phyloP scores from a whole-genome alignment of 2,888 invertebrate species.

The Pegoplata infirma region DNA sequence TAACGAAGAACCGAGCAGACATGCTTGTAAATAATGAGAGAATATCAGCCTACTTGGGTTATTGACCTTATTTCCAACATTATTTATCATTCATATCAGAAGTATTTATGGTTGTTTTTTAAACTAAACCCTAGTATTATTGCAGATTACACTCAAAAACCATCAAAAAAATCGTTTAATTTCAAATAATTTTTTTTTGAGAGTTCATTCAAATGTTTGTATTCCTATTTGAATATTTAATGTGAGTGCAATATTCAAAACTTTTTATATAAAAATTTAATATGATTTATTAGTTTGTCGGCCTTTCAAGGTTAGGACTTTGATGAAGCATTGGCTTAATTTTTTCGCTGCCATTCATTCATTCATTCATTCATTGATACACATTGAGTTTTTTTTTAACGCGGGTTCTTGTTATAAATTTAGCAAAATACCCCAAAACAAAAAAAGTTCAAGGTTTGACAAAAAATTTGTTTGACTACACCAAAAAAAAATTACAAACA shows the following conservation, averaged over 20 bases:
- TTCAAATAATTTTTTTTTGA: not conserved
- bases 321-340: slow-evolving; percentile 36
- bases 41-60: no score
- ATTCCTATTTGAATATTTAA: not conserved
- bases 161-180: not conserved
- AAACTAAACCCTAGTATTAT: no score
- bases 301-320: slow-evolving; percentile 64
- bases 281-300: slow-evolving; percentile 68
- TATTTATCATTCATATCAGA: no score
- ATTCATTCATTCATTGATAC: slow-evolving; percentile 29
- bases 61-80: no score
- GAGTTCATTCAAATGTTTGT: no score
- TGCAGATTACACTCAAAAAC: not conserved
- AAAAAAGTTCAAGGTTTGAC: slow-evolving; percentile 53
- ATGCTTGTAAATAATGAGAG: no score
- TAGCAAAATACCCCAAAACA: no score
- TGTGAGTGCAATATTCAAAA: not conserved
- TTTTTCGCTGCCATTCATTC: slow-evolving; percentile 7
- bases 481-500: not conserved
- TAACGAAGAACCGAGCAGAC: no score
- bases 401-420: slow-evolving; percentile 29
- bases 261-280: slow-evolving; percentile 11
- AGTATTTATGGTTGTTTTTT: no score
- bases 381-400: slow-evolving; percentile 30
- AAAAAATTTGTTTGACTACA: slow-evolving; percentile 9